Conservation (phyloP, 2,797 vertebrate species). For the Coranthus polyacanthus region DNA sequence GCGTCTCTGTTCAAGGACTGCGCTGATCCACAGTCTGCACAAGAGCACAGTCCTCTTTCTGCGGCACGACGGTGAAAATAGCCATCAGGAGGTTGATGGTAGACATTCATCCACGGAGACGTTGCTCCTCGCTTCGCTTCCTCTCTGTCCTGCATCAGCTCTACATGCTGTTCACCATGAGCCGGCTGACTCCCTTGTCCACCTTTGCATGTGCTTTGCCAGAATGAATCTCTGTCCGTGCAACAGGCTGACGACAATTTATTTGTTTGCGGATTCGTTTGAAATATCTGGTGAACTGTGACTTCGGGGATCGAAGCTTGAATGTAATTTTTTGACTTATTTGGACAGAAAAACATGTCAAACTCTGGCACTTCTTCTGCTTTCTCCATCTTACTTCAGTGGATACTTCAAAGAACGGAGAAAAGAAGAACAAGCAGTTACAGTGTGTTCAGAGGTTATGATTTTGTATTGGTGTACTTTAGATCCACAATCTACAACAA, state of each 20-base stretch:
- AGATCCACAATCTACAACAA: not conserved
- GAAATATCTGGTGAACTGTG: conserved; percentile 16
- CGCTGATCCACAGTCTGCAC: conserved; percentile 20
- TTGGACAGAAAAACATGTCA: not conserved
- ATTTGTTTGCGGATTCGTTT: not conserved
- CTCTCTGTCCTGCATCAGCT: conserved; percentile 11
- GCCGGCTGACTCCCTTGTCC: not conserved
- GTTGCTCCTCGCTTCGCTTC: not conserved
- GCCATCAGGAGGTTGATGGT: not conserved
- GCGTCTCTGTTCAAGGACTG: conserved; percentile 73
- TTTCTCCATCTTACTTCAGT: conserved; percentile 46
- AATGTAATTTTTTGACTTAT: not conserved
- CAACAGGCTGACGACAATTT: not conserved
- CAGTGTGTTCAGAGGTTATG: no score
- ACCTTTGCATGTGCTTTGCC: not conserved
- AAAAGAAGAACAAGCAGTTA: not conserved
- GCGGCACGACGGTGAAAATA: not conserved
- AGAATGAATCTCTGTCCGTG: conserved; percentile 2
- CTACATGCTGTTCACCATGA: not conserved
- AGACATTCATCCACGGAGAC: not conserved
- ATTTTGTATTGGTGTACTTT: no score
- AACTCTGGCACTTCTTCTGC: conserved; percentile 19
- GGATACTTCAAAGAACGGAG: conserved; percentile 22
- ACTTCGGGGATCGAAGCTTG: conserved; percentile 2
- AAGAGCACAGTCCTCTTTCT: conserved; percentile 4